These are phyloP conservation scores for Smutsia temminckii DNA, from an alignment of 2,797 vertebrate species.

Conservation along the genomic window DNA sequence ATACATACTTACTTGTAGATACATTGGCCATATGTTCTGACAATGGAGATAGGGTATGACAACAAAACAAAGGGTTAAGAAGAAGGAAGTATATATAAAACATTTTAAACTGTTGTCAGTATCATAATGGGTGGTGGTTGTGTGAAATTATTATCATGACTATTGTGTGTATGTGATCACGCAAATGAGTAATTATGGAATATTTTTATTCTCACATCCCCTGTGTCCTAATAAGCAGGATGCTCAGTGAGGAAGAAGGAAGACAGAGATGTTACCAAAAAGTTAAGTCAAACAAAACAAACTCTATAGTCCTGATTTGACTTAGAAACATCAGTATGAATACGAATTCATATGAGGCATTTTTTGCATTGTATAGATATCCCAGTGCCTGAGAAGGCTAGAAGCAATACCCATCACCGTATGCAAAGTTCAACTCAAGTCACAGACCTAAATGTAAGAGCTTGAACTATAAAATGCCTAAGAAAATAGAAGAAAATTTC, in stretches of 20 bases:
- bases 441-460: not conserved
- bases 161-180: not conserved
- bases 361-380: not conserved
- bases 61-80: not conserved
- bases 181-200: not conserved
- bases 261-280: not conserved
- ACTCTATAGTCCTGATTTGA: not conserved
- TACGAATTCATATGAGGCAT: not conserved
- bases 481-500: not conserved
- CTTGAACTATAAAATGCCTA: not conserved
- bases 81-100: not conserved
- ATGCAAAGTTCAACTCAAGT: not conserved
- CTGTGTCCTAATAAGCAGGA: not conserved
- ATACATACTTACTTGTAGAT: too few relatives aligned
- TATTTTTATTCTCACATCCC: not conserved
- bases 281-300: not conserved
- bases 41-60: rapidly evolving
- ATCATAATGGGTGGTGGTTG: not conserved
- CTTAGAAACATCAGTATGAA: not conserved
- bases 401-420: not conserved
- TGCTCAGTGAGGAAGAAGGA: not conserved
- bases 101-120: not conserved
- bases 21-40: too few relatives aligned
- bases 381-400: not conserved
- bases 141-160: not conserved